Percentiles rank a stretch among this genome's conserved stretches.
Conservation (phyloP, 2,113 vertebrate species). For the Aegithalos caudatus region DNA sequence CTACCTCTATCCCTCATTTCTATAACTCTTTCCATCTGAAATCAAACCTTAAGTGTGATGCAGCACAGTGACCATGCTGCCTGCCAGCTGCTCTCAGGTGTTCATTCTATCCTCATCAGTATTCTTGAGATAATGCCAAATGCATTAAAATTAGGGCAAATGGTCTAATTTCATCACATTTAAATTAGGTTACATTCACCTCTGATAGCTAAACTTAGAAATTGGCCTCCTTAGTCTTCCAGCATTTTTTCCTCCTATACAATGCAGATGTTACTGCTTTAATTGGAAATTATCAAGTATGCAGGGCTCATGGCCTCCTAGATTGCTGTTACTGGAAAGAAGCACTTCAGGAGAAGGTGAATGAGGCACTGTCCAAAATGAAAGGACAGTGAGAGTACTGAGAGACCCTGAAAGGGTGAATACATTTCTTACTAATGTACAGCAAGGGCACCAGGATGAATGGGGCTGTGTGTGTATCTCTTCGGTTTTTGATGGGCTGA, state of each 20-base stretch:
- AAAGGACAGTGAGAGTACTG: constrained; percentile 19
- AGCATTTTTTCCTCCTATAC: background rate
- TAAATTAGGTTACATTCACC: constrained; percentile 56
- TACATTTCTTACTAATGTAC: background rate
- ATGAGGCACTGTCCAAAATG: constrained; percentile 38
- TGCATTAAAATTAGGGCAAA: constrained; percentile 48
- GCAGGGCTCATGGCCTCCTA: background rate
- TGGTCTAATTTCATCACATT: constrained; percentile 27
- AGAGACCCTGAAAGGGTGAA: constrained; percentile 37
- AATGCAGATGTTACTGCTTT: background rate
- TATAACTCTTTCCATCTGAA: background rate
- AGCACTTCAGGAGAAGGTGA: constrained; percentile 38
- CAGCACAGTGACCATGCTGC: background rate
- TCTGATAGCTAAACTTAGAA: constrained; percentile 45
- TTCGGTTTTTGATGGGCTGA: background rate
- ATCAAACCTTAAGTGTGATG: background rate
- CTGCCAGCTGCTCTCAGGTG: background rate
- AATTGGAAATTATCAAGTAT: constrained; percentile 5
- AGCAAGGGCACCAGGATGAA: constrained; percentile 30
- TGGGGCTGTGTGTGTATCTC: constrained; percentile 24
- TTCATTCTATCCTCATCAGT: background rate
- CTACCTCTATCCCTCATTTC: background rate
- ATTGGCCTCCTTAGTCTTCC: constrained; percentile 43
- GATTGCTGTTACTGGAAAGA: background rate
- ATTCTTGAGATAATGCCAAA: constrained; percentile 1